Conservation (phyloP, 2,113 vertebrate genomes). For the Takifugu bimaculatus region DNA sequence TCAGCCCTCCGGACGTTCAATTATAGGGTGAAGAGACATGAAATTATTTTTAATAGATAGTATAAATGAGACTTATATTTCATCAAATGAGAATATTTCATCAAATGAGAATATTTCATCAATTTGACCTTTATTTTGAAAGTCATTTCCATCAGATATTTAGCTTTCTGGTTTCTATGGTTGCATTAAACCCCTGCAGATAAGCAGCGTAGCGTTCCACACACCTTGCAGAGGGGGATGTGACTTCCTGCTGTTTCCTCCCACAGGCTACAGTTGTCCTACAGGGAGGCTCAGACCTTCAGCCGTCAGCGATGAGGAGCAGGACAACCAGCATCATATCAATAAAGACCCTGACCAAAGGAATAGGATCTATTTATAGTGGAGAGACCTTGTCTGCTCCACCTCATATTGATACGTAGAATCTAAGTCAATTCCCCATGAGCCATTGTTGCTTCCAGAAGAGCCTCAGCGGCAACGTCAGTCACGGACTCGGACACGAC, state of each 20-base stretch:
- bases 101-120: conserved; percentile 4
- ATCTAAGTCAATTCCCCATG: background rate
- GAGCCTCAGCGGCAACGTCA: conserved; percentile 28
- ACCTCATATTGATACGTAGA: too few relatives aligned
- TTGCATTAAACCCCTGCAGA: conserved; percentile 4
- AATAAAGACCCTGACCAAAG: too few relatives aligned
- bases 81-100: background rate
- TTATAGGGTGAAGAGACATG: conserved; percentile 8
- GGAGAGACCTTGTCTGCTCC: too few relatives aligned
- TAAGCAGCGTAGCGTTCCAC: conserved; percentile 22
- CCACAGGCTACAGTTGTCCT: conserved; percentile 39
- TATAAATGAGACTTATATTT: conserved; percentile 14
- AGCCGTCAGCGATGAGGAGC: too few relatives aligned
- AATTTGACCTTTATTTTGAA: conserved; percentile 17
- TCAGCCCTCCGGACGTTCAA: background rate
- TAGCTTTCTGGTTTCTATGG: conserved; percentile 11
- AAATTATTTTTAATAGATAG: conserved; percentile 2
- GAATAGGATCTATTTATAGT: too few relatives aligned
- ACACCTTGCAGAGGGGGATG: background rate
- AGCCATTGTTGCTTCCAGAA: conserved; percentile 9
- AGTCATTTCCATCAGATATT: conserved; percentile 3
- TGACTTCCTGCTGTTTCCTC: conserved; percentile 35
- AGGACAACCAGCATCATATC: too few relatives aligned
- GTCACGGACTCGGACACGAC: conserved; percentile 17
- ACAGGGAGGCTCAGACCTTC: conserved; percentile 17